Conservation (phyloP, 2,888 invertebrate genomes). For the Zaprionus lineosus region DNA sequence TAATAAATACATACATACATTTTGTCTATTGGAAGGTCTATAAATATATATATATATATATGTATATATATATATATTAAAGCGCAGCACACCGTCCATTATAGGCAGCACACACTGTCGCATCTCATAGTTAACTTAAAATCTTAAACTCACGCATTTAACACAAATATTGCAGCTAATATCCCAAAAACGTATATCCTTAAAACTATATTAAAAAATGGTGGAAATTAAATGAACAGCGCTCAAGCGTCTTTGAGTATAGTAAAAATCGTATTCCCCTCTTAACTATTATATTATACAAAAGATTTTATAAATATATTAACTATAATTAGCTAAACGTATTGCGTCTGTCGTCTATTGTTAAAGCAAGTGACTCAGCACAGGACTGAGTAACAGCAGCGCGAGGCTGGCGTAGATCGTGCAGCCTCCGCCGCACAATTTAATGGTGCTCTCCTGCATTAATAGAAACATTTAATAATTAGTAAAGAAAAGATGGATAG, state of each 20-base stretch:
- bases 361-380: slow-evolving; percentile 78
- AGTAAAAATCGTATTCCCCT: slow-evolving; percentile 34
- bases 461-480: slow-evolving; percentile 17
- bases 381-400: slow-evolving; percentile 74
- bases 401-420: slow-evolving; percentile 72
- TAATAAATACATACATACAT: slow-evolving; percentile 25
- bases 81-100: slow-evolving; percentile 45
- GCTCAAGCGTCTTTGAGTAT: slow-evolving; percentile 53
- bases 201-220: slow-evolving; percentile 59
- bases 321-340: slow-evolving; percentile 41
- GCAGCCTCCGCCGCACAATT: slow-evolving; percentile 85
- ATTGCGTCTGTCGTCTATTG: slow-evolving; percentile 57
- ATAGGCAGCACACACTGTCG: slow-evolving; percentile 69
- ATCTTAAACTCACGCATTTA: slow-evolving; percentile 36
- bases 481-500: background rate
- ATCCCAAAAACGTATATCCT: too few relatives aligned
- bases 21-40: slow-evolving; percentile 70
- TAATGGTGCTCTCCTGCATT: slow-evolving; percentile 86
- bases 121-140: slow-evolving; percentile 47
- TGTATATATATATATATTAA: too few relatives aligned
- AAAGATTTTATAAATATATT: slow-evolving; percentile 53
- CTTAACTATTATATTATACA: slow-evolving; percentile 53
- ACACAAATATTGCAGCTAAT: slow-evolving; percentile 33
- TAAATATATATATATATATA: slow-evolving; percentile 10
- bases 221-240: slow-evolving; percentile 58